These are phyloP conservation scores for Globodera ellingtonae DNA, from an alignment of 1,140 invertebrate genomes.

Conservation along the genomic window DNA sequence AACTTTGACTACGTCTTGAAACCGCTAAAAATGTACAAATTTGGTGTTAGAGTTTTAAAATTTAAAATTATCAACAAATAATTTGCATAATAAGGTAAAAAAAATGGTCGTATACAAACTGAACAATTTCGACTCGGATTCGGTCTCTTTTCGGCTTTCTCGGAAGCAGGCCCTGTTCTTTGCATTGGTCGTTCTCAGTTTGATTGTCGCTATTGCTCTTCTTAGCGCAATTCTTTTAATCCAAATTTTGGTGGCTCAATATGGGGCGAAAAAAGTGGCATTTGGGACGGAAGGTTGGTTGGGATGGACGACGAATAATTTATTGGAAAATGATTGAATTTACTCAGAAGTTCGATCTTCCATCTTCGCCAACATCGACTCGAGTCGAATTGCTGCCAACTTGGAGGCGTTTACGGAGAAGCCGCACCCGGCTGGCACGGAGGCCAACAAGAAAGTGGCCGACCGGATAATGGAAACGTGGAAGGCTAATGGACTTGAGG, in stretches of 20 bases:
- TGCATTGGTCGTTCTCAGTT: not conserved
- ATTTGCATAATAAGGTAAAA: not conserved
- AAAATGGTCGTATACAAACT: not conserved
- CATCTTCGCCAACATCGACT: slow-evolving; percentile 1
- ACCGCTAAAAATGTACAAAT: too few relatives aligned
- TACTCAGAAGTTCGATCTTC: not conserved
- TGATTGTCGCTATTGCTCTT: not conserved
- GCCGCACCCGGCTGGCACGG: slow-evolving; percentile 33
- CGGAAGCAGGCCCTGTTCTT: not conserved
- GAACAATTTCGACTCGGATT: too few relatives aligned
- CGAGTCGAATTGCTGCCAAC: not conserved
- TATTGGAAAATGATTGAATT: not conserved
- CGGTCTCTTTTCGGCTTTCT: not conserved
- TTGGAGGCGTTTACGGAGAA: not conserved
- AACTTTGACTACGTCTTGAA: too few relatives aligned
- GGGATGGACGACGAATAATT: not conserved
- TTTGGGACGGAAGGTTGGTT: not conserved
- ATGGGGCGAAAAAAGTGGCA: not conserved
- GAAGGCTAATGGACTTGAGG: slow-evolving; percentile 54
- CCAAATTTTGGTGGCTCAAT: not conserved
- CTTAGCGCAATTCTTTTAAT: not conserved
- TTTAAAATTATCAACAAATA: not conserved
- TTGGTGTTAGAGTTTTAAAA: not conserved
- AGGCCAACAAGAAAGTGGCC: slow-evolving; percentile 56
- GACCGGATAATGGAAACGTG: slow-evolving; percentile 55